phyloP scores from a whole-genome alignment of 2,113 vertebrate genomes.

The Pipa parva region DNA sequence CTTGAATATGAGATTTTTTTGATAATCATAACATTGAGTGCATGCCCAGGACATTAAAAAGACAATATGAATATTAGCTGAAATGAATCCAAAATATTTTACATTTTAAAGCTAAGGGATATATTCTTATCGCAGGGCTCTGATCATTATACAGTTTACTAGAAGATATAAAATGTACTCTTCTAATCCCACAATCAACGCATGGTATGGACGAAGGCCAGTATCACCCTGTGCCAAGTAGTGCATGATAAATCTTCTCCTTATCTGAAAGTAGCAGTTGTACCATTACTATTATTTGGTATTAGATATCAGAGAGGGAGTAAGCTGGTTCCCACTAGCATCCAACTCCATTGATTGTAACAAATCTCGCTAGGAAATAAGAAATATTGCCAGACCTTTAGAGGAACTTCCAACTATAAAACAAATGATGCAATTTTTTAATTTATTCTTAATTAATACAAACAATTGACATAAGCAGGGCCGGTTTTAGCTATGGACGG shows the following conservation, averaged over 20 bases:
- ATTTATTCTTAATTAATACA: conserved; percentile 35
- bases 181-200: background rate
- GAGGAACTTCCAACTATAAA: conserved; percentile 35
- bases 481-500: too few species aligned
- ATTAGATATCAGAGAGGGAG: conserved; percentile 45
- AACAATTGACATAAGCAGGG: too few species aligned
- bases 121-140: too few species aligned
- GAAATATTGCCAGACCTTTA: conserved; percentile 37
- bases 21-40: conserved; percentile 13
- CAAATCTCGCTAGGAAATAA: conserved; percentile 29
- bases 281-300: conserved; percentile 47
- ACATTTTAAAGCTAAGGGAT: too few species aligned
- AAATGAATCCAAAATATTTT: too few species aligned
- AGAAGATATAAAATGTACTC: background rate
- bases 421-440: conserved; percentile 27
- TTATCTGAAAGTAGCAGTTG: conserved; percentile 49
- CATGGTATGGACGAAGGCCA: conserved; percentile 3
- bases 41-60: background rate
- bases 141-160: too few species aligned
- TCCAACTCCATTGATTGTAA: conserved; percentile 44
- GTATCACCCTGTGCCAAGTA: conserved; percentile 40
- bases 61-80: too few species aligned
- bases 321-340: conserved; percentile 39
- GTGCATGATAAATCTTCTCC: conserved; percentile 46
- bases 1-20: background rate